Evolutionary conservation across 2,888 invertebrate genomes (phyloP).

Genomic region (Sinohyriopsis cumingii): DNA sequence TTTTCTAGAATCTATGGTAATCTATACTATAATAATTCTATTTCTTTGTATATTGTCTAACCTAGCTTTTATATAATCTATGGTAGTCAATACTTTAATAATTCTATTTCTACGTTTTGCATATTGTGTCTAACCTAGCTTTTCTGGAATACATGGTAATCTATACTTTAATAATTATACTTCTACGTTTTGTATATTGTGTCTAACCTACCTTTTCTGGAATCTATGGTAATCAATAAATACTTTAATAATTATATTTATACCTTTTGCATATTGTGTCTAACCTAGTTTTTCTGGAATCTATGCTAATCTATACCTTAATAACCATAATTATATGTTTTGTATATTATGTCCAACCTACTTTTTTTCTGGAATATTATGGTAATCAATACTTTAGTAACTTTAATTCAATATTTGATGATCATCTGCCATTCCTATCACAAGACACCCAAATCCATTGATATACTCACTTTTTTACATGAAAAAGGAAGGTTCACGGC

Average conservation of each 20-base stretch:
- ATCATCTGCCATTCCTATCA: background rate
- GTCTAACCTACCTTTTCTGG: too few relatives aligned
- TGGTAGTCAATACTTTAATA: too few relatives aligned
- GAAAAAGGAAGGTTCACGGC: constrained; percentile 57
- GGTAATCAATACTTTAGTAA: constrained; percentile 75
- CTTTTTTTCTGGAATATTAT: constrained; percentile 76
- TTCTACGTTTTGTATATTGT: background rate
- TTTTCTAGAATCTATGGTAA: too few relatives aligned
- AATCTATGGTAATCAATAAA: too few relatives aligned
- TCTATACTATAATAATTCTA: too few relatives aligned
- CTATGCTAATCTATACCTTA: too few relatives aligned
- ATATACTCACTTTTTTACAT: constrained; percentile 69
- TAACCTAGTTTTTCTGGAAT: too few relatives aligned
- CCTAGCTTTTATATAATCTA: too few relatives aligned
- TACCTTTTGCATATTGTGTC: constrained; percentile 34
- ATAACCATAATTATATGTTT: too few relatives aligned
- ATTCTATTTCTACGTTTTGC: too few relatives aligned
- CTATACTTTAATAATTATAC: constrained; percentile 73
- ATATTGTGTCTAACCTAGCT: constrained; percentile 73
- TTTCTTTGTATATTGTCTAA: too few relatives aligned
- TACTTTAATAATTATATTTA: too few relatives aligned
- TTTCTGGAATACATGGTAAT: constrained; percentile 77
- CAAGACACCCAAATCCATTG: background rate
- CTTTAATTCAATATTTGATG: background rate
- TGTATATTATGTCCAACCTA: constrained; percentile 73